Conservation (phyloP, 2,113 vertebrate genomes). For the Ophthalmotilapia sp. region DNA sequence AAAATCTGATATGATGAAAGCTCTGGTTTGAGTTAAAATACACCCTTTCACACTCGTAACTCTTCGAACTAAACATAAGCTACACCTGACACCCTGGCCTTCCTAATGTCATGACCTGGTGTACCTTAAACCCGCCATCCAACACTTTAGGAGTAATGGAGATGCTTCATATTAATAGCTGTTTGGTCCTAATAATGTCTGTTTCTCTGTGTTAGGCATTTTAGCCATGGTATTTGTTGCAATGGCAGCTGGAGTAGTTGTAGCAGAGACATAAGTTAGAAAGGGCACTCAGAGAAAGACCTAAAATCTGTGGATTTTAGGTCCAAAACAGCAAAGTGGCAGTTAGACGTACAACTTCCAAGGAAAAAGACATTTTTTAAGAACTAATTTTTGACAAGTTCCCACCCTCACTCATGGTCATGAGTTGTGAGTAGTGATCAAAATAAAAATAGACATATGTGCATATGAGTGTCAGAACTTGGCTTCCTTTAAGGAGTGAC, state of each 20-base stretch:
- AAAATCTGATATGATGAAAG: not conserved
- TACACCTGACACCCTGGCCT: not conserved
- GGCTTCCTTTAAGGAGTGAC: not conserved
- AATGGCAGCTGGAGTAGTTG: not conserved
- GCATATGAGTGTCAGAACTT: not conserved
- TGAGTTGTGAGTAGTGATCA: not conserved
- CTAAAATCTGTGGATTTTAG: not conserved
- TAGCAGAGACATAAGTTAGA: not conserved
- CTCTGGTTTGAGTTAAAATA: not conserved
- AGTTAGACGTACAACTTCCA: not conserved
- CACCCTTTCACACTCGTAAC: not conserved
- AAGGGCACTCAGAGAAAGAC: not conserved
- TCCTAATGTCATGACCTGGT: not conserved
- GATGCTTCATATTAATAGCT: not conserved
- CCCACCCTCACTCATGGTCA: not conserved
- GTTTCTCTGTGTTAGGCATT: not conserved
- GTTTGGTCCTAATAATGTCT: not conserved
- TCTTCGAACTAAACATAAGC: not conserved
- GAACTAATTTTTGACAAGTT: not conserved
- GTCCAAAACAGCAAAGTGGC: not conserved
- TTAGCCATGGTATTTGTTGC: not conserved
- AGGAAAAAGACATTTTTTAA: not conserved
- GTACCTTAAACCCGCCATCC: not conserved
- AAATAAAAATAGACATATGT: not conserved
- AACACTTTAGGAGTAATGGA: not conserved